Evolutionary conservation across 2,797 vertebrate genomes (phyloP).

Genomic region (Monodelphis domestica): DNA sequence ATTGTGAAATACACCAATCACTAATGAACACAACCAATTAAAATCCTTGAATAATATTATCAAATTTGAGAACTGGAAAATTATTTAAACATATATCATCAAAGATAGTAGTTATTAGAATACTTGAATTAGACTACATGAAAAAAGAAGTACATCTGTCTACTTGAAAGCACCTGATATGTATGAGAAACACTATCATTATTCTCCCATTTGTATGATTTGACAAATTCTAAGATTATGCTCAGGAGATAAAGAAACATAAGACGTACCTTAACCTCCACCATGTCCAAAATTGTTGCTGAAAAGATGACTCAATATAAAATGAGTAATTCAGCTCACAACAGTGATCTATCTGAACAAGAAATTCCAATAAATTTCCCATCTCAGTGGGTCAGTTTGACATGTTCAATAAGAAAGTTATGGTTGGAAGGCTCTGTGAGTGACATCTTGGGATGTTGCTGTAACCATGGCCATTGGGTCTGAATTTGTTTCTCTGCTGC

Average conservation of each 20-base stretch:
- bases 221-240: conserved; percentile 56
- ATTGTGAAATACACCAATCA: neutral
- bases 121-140: conserved; percentile 5
- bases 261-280: conserved; percentile 67
- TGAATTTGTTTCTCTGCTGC: conserved; percentile 82
- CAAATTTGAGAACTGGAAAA: conserved; percentile 8
- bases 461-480: conserved; percentile 80
- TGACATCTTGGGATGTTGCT: conserved; percentile 84
- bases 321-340: conserved; percentile 82
- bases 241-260: conserved; percentile 24
- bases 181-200: neutral
- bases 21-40: neutral
- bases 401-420: conserved; percentile 88
- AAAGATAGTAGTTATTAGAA: conserved; percentile 22
- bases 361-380: conserved; percentile 88
- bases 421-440: conserved; percentile 86
- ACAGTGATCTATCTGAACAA: conserved; percentile 83
- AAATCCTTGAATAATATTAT: conserved; percentile 38
- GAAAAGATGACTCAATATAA: conserved; percentile 80
- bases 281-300: conserved; percentile 46
- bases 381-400: conserved; percentile 88
- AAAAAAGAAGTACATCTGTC: conserved; percentile 44
- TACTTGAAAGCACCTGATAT: conserved; percentile 34
- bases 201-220: conserved; percentile 46
- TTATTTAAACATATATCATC: neutral